phyloP scores from a whole-genome alignment of 1,140 invertebrate genomes.

The Aphelenchoides fujianensis region DNA sequence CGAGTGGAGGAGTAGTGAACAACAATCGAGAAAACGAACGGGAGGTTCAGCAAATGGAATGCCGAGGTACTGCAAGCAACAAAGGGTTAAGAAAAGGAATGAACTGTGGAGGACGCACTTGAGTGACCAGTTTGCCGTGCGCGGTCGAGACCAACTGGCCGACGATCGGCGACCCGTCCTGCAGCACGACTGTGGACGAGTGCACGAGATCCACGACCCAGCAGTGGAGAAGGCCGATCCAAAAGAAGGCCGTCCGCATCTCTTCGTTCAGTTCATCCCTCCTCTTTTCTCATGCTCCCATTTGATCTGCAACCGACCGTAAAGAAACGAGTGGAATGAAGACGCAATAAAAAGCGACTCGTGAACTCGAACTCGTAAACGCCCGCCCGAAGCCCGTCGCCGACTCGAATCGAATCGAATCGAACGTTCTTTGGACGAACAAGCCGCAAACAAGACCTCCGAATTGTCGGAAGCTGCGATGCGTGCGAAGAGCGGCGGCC shows the following conservation, averaged over 20 bases:
- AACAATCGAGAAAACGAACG: conserved; percentile 35
- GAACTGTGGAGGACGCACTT: too few relatives aligned
- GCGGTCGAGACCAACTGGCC: conserved; percentile 42
- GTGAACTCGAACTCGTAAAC: too few relatives aligned
- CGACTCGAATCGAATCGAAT: too few relatives aligned
- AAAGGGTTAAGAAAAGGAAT: too few relatives aligned
- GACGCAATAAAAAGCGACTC: too few relatives aligned
- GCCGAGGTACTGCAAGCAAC: conserved; percentile 46
- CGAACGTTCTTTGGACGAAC: too few relatives aligned
- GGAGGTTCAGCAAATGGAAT: conserved; percentile 63
- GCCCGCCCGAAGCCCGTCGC: too few relatives aligned
- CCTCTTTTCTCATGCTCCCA: neutral
- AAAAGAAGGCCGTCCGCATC: neutral
- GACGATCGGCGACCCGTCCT: conserved; percentile 59
- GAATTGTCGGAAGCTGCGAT: too few relatives aligned
- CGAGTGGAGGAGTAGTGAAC: conserved; percentile 20
- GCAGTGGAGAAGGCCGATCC: neutral
- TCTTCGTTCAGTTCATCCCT: conserved; percentile 2
- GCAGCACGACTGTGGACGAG: conserved; percentile 22
- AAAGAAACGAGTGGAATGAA: too few relatives aligned
- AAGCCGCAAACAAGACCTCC: too few relatives aligned
- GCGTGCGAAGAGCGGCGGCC: too few relatives aligned
- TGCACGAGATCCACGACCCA: neutral
- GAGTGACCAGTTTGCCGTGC: conserved; percentile 53
- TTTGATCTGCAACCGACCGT: too few relatives aligned